Conservation (phyloP, 1,140 invertebrate species). For the Drosophila kepulauana region DNA sequence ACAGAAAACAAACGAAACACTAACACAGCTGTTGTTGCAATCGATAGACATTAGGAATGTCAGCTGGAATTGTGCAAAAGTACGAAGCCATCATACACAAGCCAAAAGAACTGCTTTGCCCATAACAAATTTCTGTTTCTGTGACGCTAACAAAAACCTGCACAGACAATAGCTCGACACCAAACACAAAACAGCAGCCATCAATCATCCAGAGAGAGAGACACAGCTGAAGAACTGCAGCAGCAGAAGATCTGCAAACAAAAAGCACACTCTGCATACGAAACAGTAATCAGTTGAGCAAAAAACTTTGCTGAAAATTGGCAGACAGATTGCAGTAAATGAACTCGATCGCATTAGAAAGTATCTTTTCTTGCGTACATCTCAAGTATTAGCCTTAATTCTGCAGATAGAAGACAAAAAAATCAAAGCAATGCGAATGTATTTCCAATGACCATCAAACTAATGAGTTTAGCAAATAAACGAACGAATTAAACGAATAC, state of each 20-base stretch:
- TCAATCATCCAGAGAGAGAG: conserved; percentile 34
- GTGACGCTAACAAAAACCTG: not conserved
- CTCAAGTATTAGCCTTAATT: conserved; percentile 13
- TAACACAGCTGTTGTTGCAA: not conserved
- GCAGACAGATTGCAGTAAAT: conserved; percentile 17
- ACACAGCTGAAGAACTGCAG: conserved; percentile 16
- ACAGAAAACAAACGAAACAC: not conserved
- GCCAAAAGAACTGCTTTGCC: conserved; percentile 17
- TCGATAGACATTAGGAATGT: conserved; percentile 11
- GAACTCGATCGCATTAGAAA: conserved; percentile 20
- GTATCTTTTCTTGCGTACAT: conserved; percentile 15
- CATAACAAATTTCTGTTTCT: conserved; percentile 4
- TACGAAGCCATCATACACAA: not conserved
- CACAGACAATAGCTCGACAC: conserved; percentile 25
- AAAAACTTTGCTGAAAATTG: conserved; percentile 7
- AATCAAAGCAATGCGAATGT: conserved; percentile 1
- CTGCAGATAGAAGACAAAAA: not conserved
- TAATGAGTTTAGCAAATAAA: not conserved
- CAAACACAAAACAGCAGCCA: conserved; percentile 1
- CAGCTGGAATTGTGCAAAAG: conserved; percentile 17
- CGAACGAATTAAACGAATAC: not conserved
- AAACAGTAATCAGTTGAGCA: conserved; percentile 7
- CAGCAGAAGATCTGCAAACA: conserved; percentile 7
- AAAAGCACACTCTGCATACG: conserved; percentile 5
- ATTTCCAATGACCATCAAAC: conserved; percentile 7